Base-by-base conservation (phyloP, 2,888 invertebrate species). In the Arge pagana region DNA sequence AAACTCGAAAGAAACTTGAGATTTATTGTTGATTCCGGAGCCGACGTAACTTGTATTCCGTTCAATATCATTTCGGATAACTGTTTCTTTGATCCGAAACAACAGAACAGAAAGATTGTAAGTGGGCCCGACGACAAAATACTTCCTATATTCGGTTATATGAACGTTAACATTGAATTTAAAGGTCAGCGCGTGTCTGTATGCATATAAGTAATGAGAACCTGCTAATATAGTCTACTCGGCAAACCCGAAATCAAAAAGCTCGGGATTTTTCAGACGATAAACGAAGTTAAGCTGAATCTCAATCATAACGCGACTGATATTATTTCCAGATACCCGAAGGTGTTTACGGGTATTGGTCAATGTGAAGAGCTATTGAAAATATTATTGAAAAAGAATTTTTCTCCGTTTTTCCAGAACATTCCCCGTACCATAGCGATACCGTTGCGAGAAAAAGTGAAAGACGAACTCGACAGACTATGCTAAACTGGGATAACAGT, bases 341-440 rank as follows among this genome's bases (percentile, higher is more conserved):
- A 33, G 15, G 36, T 55, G 15, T 62, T 61, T 41, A 37, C 56
- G 43, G 58, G 59, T 19, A 53, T 61, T 28, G 63, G 61, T 7
- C 57, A 57, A 49, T 53, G 59, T 48, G 48, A 56, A 23, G 40
- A 53, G 37, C 39, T 58, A 48, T 63, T 66, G 48, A 45, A 45
- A 8, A 66, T 67, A 13, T 45, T 59, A 43, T 19, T 68, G n/a
- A 59, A 33, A 54, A 41, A 55, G 13, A 58, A 62, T n/a, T 61
- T 65, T n/a, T 39, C 41, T 21, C 68, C 70, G 3, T 65, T 50
- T 55, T 55, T 64, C 10, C 40, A 70, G 45, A 41, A 56, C 3
- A 54, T 56, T 7, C 59, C 55, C n/a, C 26, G 61, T 24, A 48
- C 52, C 30, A 58, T 58, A 2, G 52, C 57, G 13, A 55, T 59